Conservation (phyloP, 1,140 invertebrate species). For the Ips nitidus region DNA sequence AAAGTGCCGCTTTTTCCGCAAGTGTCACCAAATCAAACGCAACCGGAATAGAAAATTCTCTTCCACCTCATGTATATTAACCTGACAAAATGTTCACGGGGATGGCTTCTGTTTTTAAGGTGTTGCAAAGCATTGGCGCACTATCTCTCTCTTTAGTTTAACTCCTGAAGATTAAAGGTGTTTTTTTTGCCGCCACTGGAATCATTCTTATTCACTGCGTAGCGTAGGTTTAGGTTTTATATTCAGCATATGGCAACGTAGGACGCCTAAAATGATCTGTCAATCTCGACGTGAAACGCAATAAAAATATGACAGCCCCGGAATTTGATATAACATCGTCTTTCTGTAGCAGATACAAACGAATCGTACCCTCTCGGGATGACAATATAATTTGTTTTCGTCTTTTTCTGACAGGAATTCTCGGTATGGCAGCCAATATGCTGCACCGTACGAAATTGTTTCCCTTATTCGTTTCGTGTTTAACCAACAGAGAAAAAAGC, state of each 20-base stretch:
- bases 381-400: not conserved
- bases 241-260: not conserved
- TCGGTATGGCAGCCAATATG: too few species aligned
- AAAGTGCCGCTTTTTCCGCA: slow-evolving; percentile 9
- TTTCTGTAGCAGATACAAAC: not conserved
- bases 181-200: not conserved
- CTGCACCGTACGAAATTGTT: too few species aligned
- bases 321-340: slow-evolving; percentile 7
- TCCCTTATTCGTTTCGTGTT: too few species aligned
- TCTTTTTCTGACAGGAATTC: not conserved
- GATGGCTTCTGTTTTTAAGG: not conserved
- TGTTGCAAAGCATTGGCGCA: not conserved
- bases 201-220: slow-evolving; percentile 2
- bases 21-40: slow-evolving; percentile 20
- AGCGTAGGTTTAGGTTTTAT: slow-evolving; percentile 2
- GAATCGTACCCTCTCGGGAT: not conserved
- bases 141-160: not conserved
- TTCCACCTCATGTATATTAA: slow-evolving; percentile 3
- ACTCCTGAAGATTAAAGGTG: not conserved
- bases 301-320: slow-evolving; percentile 11
- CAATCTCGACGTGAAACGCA: slow-evolving; percentile 1
- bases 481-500: too few species aligned
- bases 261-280: slow-evolving; percentile 13
- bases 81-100: slow-evolving; percentile 11
- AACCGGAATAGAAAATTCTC: slow-evolving; percentile 5